Percentiles rank a stretch among this genome's conserved stretches.
Conservation (phyloP, 1,140 invertebrate species). For the Chelonus insularis region DNA sequence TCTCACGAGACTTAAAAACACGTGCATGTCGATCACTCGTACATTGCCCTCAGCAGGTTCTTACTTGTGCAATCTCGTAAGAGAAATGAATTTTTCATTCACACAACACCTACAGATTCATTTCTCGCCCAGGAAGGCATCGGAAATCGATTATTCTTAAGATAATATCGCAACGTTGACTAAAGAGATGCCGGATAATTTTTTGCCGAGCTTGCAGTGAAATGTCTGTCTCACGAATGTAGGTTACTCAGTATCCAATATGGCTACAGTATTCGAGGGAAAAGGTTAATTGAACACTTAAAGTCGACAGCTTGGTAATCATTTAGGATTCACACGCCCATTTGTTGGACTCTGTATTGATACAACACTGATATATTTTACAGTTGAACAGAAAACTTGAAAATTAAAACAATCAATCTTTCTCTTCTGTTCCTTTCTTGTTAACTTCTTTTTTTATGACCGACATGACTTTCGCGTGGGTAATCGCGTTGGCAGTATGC, state of each 20-base stretch:
- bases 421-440: slow-evolving; percentile 2
- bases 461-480: too few relatives aligned
- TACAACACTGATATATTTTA: slow-evolving; percentile 30
- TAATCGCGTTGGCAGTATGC: too few relatives aligned
- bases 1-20: neutral
- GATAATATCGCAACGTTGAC: slow-evolving; percentile 14
- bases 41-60: slow-evolving; percentile 7
- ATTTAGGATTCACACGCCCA: slow-evolving; percentile 23
- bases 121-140: slow-evolving; percentile 5
- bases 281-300: slow-evolving; percentile 42
- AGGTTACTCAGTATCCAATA: slow-evolving; percentile 1
- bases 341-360: slow-evolving; percentile 11
- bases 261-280: slow-evolving; percentile 10
- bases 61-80: neutral
- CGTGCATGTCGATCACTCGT: slow-evolving; percentile 3
- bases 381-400: neutral
- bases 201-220: slow-evolving; percentile 2
- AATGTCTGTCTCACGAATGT: slow-evolving; percentile 20
- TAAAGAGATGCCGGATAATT: slow-evolving; percentile 20
- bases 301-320: slow-evolving; percentile 27
- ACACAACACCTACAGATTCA: slow-evolving; percentile 8
- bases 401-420: neutral
- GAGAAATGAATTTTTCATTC: slow-evolving; percentile 19
- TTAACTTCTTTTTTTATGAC: too few relatives aligned
- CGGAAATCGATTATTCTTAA: slow-evolving; percentile 22